Evolutionary conservation across 2,113 vertebrate species (phyloP), one percentile per base, ranked within the genome.

Genomic region (Prionailurus bengalensis): DNA sequence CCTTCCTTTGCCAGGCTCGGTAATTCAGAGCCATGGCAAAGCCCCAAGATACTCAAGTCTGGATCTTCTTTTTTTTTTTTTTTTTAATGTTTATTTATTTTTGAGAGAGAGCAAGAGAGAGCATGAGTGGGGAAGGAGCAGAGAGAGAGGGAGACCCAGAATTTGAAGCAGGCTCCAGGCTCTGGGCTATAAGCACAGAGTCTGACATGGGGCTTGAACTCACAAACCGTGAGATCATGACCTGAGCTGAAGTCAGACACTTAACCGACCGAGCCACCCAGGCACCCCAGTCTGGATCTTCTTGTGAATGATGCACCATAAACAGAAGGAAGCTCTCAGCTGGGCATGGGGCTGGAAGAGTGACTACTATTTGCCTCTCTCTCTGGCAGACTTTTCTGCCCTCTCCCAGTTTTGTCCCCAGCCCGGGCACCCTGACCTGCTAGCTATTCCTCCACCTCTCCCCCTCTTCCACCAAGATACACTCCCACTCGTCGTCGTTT

Each of bases 281-380:
- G 25, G 39, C 6, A 14, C 73, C 39, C 73, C 39, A 74, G 73
- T 45, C 73, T 45, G 42, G 51, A 39, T n/a, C 48, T 42, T 79
- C 53, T 76, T 31, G 25, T 29, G 23, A 45, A 95, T 27, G 33
- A 80, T 2, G 9, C 4, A 36, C 45, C 31, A 70, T 0, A 78
- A 76, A 8, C 5, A 27, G 12, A 61, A 79, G 71, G 88, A 84
- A 82, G 27, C 16, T 31, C 31, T 79, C 33, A 12, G 13, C 45
- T 51, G 55, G 15, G 31, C 16, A 87, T 8, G 79, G 33, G 74
- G 33, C 42, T 68, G 48, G 31, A 29, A 45, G 3, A 5, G 36
- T 29, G 53, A 92, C 45, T 16, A 10, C 21, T 15, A 7, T 23
- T 25, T 65, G 66, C n/a, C 29, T 88, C 55, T 73, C 86, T 21